A percentile compares a stretch with the other conserved stretches of the same genome.
Conservation (phyloP, 2,797 vertebrate species). For the Atherinosoma microstoma region DNA sequence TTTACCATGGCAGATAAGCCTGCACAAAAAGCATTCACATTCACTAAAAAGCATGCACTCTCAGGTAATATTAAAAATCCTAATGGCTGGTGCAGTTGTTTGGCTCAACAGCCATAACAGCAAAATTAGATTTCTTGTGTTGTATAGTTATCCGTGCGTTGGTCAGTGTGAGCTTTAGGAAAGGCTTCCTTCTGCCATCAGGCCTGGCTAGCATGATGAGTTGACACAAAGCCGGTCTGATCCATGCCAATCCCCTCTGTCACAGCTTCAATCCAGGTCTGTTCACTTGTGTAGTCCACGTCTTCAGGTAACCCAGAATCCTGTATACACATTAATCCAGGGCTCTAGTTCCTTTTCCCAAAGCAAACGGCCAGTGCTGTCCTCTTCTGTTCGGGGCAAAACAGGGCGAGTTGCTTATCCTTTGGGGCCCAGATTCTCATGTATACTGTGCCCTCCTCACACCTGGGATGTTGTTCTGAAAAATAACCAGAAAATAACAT, state of each 20-base stretch:
- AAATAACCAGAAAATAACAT: constrained; percentile 56
- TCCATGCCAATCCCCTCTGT: constrained; percentile 80
- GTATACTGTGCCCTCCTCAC: constrained; percentile 55
- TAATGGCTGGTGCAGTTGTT: constrained; percentile 82
- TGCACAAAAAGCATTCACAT: constrained; percentile 79
- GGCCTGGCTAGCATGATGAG: constrained; percentile 90
- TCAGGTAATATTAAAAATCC: constrained; percentile 80
- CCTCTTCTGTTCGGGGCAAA: constrained; percentile 52
- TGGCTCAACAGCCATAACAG: constrained; percentile 85
- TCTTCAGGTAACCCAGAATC: constrained; percentile 80
- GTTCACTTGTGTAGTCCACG: constrained; percentile 80
- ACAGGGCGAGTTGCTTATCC: constrained; percentile 63
- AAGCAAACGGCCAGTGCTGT: constrained; percentile 65
- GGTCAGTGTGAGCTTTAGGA: constrained; percentile 73
- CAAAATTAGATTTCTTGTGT: constrained; percentile 86
- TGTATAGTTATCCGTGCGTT: constrained; percentile 84
- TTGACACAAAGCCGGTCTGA: constrained; percentile 83
- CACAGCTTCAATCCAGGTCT: constrained; percentile 81
- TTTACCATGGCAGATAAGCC: constrained; percentile 90
- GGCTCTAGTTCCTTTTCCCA: constrained; percentile 62
- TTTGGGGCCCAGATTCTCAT: constrained; percentile 52
- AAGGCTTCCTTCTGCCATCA: constrained; percentile 84
- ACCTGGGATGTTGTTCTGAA: constrained; percentile 61
- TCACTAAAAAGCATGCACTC: constrained; percentile 78
- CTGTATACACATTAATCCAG: constrained; percentile 84